Conservation (phyloP, 1,140 invertebrate species). For the Muscidifurax raptorellus region DNA sequence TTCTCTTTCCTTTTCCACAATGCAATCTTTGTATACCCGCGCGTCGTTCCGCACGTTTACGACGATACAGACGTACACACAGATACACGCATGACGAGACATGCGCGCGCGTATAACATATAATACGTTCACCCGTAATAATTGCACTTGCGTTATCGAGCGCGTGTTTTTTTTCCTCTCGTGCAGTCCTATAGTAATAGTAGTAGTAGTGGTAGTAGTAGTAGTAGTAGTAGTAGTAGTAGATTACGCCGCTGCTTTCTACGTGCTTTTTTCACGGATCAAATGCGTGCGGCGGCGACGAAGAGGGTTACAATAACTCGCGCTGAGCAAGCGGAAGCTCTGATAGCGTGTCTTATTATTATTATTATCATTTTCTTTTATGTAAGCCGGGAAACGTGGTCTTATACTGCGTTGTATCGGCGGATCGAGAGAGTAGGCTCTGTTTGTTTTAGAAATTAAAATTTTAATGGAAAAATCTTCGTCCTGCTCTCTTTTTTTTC, state of each 20-base stretch:
- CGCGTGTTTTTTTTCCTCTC: not conserved
- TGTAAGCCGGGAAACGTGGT: not conserved
- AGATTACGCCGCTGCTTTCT: not conserved
- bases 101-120: too few species aligned
- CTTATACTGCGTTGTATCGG: not conserved
- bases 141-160: constrained; percentile 29
- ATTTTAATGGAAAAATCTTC: not conserved
- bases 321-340: not conserved
- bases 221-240: too few species aligned
- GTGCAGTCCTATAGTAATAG: too few species aligned
- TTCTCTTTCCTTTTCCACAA: constrained; percentile 12
- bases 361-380: not conserved
- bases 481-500: too few species aligned
- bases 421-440: too few species aligned
- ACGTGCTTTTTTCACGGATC: not conserved
- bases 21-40: constrained; percentile 33
- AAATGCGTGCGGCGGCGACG: not conserved
- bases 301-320: not conserved
- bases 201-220: too few species aligned
- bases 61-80: not conserved
- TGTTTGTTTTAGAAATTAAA: not conserved
- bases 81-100: not conserved
- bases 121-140: constrained; percentile 33
- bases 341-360: not conserved
- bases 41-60: constrained; percentile 14